These are phyloP conservation scores for Platysternon megacephalum DNA, from an alignment of 2,113 vertebrate genomes.

Conservation along the genomic window DNA sequence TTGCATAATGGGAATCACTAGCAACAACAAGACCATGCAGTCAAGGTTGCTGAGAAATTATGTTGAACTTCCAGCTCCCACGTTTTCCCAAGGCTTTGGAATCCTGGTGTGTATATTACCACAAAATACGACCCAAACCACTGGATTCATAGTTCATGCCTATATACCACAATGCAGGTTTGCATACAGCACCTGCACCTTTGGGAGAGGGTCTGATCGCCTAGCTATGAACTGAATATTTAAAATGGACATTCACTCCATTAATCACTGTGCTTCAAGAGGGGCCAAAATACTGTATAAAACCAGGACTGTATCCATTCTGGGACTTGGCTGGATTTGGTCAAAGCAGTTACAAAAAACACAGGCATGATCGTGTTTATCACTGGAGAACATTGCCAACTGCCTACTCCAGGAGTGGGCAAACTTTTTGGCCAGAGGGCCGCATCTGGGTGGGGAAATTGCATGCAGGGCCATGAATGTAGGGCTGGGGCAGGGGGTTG, in stretches of 20 bases:
- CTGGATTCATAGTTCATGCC: background rate
- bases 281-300: rapidly evolving
- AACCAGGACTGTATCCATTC: background rate
- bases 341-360: background rate
- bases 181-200: background rate
- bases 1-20: background rate
- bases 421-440: too few relatives aligned
- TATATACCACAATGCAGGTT: background rate
- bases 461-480: too few relatives aligned
- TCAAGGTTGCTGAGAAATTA: background rate
- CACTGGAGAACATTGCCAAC: background rate
- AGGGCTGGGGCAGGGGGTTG: too few relatives aligned
- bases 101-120: background rate
- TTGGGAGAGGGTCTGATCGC: background rate
- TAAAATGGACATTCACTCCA: background rate
- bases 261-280: rapidly evolving
- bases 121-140: background rate
- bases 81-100: background rate
- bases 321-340: background rate
- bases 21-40: background rate
- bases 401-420: too few relatives aligned
- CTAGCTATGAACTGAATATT: background rate
- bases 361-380: background rate
- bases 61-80: background rate
- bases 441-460: too few relatives aligned